Conservation (phyloP, 2,888 invertebrate species). For the Harpalus rubripes region DNA sequence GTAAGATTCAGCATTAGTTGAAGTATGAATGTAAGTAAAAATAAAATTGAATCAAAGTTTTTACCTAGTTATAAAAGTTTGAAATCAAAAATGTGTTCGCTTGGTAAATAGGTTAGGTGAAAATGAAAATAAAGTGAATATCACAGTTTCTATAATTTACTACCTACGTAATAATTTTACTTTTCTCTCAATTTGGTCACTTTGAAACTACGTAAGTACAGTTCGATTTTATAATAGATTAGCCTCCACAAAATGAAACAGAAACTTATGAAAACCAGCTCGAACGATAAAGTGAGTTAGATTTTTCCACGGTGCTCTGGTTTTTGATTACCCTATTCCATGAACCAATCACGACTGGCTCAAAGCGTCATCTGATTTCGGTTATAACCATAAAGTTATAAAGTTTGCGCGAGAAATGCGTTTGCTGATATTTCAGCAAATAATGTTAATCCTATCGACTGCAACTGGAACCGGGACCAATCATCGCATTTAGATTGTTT, state of each 20-base stretch:
- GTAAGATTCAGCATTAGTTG: neutral
- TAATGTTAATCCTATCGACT: conserved; percentile 33
- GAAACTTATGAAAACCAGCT: conserved; percentile 15
- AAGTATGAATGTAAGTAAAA: neutral
- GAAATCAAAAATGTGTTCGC: neutral
- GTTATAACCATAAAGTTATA: conserved; percentile 52
- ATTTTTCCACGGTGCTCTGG: conserved; percentile 27
- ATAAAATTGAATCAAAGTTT: neutral
- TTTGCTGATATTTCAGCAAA: conserved; percentile 43
- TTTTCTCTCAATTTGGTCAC: neutral
- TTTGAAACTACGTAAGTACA: neutral
- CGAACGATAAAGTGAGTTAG: conserved; percentile 26
- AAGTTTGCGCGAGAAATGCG: conserved; percentile 41
- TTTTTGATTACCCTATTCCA: conserved; percentile 37
- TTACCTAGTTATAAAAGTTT: neutral
- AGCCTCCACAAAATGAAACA: conserved; percentile 20
- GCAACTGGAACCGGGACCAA: conserved; percentile 16
- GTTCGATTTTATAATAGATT: conserved; percentile 21
- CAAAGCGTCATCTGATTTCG: conserved; percentile 47
- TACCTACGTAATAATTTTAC: neutral
- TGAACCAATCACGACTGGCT: conserved; percentile 40
- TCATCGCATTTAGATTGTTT: conserved; percentile 23
- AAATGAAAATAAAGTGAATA: neutral
- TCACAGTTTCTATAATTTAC: neutral
- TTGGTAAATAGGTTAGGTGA: neutral